phyloP scores from a whole-genome alignment of 2,113 vertebrate species.

The Pitta sordida region DNA sequence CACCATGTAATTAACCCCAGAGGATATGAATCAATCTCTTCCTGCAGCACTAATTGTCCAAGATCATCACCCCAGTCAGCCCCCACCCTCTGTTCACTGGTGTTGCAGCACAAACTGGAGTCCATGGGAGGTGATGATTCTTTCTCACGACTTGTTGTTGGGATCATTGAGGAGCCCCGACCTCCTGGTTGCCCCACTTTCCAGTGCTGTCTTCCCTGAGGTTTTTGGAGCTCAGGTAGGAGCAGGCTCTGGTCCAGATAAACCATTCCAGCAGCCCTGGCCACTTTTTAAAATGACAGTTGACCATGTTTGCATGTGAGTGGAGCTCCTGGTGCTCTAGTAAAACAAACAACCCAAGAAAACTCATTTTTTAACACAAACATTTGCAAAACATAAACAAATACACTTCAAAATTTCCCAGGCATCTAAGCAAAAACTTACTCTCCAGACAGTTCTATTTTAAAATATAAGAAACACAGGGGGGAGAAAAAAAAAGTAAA shows the following conservation, averaged over 20 bases:
- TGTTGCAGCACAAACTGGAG: neutral
- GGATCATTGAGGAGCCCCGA: fast-evolving
- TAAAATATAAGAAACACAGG: neutral
- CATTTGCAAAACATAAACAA: neutral
- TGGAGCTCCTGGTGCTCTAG: neutral
- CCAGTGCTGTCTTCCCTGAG: neutral
- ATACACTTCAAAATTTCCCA: neutral
- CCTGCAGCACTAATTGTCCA: neutral
- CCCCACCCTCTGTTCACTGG: neutral
- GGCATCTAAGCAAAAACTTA: neutral
- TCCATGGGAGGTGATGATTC: fast-evolving
- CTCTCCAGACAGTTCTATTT: neutral
- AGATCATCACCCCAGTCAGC: neutral
- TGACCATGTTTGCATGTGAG: neutral
- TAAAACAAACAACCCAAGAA: neutral
- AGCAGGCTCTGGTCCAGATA: neutral
- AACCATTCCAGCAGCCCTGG: neutral
- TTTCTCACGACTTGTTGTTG: neutral
- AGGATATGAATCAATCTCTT: neutral
- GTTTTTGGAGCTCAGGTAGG: neutral
- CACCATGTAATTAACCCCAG: neutral
- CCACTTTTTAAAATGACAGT: neutral
- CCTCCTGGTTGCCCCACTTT: neutral
- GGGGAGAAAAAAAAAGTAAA: neutral
- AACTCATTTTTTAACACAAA: neutral